Percentiles rank a stretch among this genome's conserved stretches.
phyloP scores from a whole-genome alignment of 2,797 vertebrate species.

The Myiotriccus ornatus region DNA sequence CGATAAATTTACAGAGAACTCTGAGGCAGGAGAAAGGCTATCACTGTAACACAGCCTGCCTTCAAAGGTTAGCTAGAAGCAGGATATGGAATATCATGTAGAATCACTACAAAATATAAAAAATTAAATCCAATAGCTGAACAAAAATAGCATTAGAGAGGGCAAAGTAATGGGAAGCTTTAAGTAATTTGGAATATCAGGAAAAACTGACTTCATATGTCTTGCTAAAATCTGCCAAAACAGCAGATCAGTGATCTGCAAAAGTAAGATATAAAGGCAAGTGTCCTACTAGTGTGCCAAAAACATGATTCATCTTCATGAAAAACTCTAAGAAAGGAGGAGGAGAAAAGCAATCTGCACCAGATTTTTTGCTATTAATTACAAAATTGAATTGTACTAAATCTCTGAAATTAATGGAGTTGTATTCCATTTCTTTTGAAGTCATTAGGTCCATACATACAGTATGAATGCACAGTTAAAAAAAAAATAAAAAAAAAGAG shows the following conservation, averaged over 20 bases:
- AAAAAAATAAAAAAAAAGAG: background rate
- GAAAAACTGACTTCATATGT: slow-evolving; percentile 5
- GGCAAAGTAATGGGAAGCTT: background rate
- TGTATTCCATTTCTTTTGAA: slow-evolving; percentile 8
- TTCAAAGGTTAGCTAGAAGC: slow-evolving; percentile 57
- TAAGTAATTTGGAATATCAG: slow-evolving; percentile 45
- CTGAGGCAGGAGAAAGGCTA: background rate
- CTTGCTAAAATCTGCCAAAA: slow-evolving; percentile 27
- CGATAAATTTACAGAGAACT: background rate
- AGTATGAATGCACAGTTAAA: background rate
- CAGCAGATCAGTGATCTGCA: background rate
- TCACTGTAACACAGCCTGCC: slow-evolving; percentile 30
- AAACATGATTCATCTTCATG: background rate
- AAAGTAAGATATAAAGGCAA: slow-evolving; percentile 23
- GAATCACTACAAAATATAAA: background rate
- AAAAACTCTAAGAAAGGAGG: background rate
- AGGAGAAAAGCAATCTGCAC: background rate
- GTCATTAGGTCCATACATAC: background rate
- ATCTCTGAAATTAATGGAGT: slow-evolving; percentile 12
- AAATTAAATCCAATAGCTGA: background rate
- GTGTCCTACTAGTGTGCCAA: background rate
- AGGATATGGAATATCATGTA: background rate
- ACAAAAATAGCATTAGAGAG: background rate
- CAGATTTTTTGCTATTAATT: background rate
- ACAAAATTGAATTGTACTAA: background rate